Conservation (phyloP, 2,797 vertebrate genomes). For the Pelobates cultripes region DNA sequence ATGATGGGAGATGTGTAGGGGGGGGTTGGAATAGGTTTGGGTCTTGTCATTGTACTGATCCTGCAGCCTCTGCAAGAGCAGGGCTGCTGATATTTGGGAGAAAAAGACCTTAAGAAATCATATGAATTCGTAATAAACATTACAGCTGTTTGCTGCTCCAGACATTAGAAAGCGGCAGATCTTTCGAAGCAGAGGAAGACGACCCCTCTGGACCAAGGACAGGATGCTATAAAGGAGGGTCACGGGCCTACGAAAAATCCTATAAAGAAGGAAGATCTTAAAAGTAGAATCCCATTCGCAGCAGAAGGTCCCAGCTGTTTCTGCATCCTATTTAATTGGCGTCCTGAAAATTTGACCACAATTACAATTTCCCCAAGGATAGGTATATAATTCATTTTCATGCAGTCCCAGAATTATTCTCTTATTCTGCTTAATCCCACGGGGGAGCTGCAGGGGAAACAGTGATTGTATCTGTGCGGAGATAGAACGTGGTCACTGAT, state of each 20-base stretch:
- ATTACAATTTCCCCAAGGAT: constrained; percentile 25
- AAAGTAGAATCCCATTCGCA: constrained; percentile 23
- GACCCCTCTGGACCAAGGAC: constrained; percentile 46
- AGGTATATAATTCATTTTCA: constrained; percentile 21
- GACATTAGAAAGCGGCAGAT: constrained; percentile 20
- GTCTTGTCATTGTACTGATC: constrained; percentile 54
- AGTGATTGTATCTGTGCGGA: constrained; percentile 17
- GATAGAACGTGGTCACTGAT: not conserved
- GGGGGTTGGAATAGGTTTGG: constrained; percentile 29
- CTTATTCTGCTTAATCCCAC: constrained; percentile 42
- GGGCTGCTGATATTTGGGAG: constrained; percentile 25
- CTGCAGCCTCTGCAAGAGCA: constrained; percentile 43
- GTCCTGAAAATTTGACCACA: constrained; percentile 15
- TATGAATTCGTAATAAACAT: constrained; percentile 22
- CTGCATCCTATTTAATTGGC: constrained; percentile 26
- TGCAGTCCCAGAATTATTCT: constrained; percentile 37
- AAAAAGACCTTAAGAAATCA: constrained; percentile 16
- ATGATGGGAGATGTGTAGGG: constrained; percentile 34
- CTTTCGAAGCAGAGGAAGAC: constrained; percentile 10
- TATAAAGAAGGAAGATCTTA: constrained; percentile 36
- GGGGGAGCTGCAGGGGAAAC: constrained; percentile 22
- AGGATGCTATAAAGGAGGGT: constrained; percentile 48
- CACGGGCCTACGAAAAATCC: constrained; percentile 47
- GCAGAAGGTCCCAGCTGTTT: constrained; percentile 33
- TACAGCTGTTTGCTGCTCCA: not conserved